phyloP scores from a whole-genome alignment of 2,888 invertebrate genomes.

The Dryadula phaetusa region DNA sequence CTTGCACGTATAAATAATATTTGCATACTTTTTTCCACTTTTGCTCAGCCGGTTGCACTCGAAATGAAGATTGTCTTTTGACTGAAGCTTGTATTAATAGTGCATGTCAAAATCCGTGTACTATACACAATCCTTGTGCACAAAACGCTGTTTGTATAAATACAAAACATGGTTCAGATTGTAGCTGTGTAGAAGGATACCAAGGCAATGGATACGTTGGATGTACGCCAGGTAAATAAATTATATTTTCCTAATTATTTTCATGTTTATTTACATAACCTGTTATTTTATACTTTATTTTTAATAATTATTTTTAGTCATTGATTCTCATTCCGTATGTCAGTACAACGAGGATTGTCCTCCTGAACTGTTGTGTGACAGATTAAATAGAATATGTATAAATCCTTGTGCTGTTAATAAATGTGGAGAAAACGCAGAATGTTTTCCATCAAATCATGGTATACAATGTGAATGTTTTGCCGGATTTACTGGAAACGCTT shows the following conservation, averaged over 20 bases:
- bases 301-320: conserved; percentile 59
- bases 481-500: conserved; percentile 91
- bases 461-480: conserved; percentile 90
- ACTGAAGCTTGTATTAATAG: conserved; percentile 94
- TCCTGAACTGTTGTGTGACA: conserved; percentile 92
- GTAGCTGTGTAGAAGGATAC: conserved; percentile 93
- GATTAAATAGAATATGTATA: conserved; percentile 92
- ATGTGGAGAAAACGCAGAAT: conserved; percentile 93
- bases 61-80: conserved; percentile 92
- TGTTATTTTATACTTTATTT: neutral
- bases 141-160: conserved; percentile 94
- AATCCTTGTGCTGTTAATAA: conserved; percentile 92
- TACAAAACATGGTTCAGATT: conserved; percentile 93
- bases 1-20: conserved; percentile 34
- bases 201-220: conserved; percentile 94
- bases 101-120: conserved; percentile 94
- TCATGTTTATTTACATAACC: neutral
- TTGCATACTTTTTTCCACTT: conserved; percentile 49
- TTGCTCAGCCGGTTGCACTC: conserved; percentile 92
- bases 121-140: conserved; percentile 92
- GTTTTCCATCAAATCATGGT: conserved; percentile 89
- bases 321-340: conserved; percentile 84
- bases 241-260: conserved; percentile 4
- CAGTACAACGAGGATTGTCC: conserved; percentile 97
- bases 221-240: conserved; percentile 88